A percentile compares a stretch with the other conserved stretches of the same genome.
Conservation (phyloP, 2,888 invertebrate genomes). For the Xestoiulus laeticollis region DNA sequence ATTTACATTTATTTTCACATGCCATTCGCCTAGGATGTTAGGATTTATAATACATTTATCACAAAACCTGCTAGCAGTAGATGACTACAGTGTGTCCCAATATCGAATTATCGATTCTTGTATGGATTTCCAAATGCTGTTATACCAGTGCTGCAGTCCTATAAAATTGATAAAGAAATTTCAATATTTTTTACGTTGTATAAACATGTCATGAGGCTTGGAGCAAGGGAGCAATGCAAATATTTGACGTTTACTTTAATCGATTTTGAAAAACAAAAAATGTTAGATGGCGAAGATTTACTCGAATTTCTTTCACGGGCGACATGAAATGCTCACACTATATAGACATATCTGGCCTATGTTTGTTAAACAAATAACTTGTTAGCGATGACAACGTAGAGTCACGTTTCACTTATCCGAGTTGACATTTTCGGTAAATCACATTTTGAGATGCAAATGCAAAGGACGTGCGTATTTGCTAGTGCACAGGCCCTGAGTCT, state of each 20-base stretch:
- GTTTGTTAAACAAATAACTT: slow-evolving; percentile 35
- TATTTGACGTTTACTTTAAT: slow-evolving; percentile 31
- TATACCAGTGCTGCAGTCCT: background rate
- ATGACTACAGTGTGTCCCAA: background rate
- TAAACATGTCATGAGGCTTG: background rate
- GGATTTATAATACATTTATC: too few relatives aligned
- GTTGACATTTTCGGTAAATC: slow-evolving; percentile 13
- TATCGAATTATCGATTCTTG: background rate
- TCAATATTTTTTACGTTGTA: background rate
- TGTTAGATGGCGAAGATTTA: background rate
- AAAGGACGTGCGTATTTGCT: background rate
- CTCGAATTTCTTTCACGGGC: background rate
- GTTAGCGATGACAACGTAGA: slow-evolving; percentile 22
- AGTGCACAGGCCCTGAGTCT: background rate
- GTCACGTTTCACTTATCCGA: slow-evolving; percentile 29
- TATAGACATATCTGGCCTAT: slow-evolving; percentile 8
- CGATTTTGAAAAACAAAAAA: slow-evolving; percentile 22
- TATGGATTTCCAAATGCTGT: background rate
- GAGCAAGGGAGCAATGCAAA: background rate
- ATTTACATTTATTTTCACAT: too few relatives aligned
- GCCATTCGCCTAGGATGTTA: too few relatives aligned
- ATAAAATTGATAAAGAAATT: too few relatives aligned
- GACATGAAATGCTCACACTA: background rate
- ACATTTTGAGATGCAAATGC: slow-evolving; percentile 17
- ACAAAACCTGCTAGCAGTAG: too few relatives aligned